A percentile compares a stretch with the other conserved stretches of the same genome.
Conservation (phyloP, 2,113 vertebrate species). For the Phoxinus phoxinus region DNA sequence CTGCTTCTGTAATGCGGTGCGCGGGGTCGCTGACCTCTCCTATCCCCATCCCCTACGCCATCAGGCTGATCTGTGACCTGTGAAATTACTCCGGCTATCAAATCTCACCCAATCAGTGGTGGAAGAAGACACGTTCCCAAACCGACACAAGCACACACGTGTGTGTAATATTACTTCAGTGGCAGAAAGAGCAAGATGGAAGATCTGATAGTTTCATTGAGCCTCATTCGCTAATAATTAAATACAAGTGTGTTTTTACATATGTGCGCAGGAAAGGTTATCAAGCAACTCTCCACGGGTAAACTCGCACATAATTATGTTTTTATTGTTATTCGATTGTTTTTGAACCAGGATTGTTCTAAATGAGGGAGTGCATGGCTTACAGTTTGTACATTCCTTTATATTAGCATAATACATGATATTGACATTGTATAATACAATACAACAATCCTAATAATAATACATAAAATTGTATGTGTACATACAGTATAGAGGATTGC, state of each 20-base stretch:
- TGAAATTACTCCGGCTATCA: constrained; percentile 61
- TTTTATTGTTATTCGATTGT: background rate
- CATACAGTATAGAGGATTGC: too few relatives aligned
- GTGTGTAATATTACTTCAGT: constrained; percentile 2
- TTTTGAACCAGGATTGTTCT: background rate
- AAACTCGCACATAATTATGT: background rate
- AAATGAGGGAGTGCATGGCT: background rate
- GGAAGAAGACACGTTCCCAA: constrained; percentile 6
- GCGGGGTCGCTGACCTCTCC: constrained; percentile 54
- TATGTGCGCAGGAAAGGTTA: background rate
- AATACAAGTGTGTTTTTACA: background rate
- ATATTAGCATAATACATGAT: too few relatives aligned
- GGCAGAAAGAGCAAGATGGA: background rate
- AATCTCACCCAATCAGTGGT: constrained; percentile 50
- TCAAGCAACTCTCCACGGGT: background rate
- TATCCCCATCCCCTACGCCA: constrained; percentile 36
- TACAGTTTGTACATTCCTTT: too few relatives aligned
- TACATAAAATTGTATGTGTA: too few relatives aligned
- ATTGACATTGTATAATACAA: too few relatives aligned
- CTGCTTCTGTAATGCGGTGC: constrained; percentile 48
- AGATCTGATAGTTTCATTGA: background rate
- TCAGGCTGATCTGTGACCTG: constrained; percentile 60
- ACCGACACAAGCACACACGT: background rate
- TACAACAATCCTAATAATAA: too few relatives aligned
- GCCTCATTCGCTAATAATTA: background rate